Conservation (phyloP, 2,113 vertebrate genomes). For the Periophthalmodon schlosseri region DNA sequence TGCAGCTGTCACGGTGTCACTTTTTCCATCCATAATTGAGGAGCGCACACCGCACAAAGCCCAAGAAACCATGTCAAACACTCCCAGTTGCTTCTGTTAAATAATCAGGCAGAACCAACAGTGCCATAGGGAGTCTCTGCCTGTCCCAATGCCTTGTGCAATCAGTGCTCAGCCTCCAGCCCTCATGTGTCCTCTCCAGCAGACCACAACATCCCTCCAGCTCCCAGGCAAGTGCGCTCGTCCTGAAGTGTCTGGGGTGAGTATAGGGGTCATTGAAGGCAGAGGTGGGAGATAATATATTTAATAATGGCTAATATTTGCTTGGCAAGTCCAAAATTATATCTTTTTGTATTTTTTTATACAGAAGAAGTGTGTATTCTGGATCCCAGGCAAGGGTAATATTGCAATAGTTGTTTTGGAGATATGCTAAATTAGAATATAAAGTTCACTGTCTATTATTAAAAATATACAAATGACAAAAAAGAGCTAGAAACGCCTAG, state of each 20-base stretch:
- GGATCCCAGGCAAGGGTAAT: too few species aligned
- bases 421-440: too few species aligned
- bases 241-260: background rate
- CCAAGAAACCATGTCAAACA: slow-evolving; percentile 73
- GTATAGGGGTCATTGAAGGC: background rate
- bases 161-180: slow-evolving; percentile 35
- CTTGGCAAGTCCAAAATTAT: too few species aligned
- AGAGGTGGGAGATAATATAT: too few species aligned
- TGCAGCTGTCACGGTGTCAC: slow-evolving; percentile 76
- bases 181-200: slow-evolving; percentile 9
- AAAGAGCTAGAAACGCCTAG: too few species aligned
- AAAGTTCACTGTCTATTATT: too few species aligned
- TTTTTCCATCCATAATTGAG: slow-evolving; percentile 73
- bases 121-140: slow-evolving; percentile 57
- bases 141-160: slow-evolving; percentile 48
- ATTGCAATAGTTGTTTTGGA: too few species aligned
- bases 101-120: slow-evolving; percentile 74
- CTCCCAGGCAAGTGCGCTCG: background rate
- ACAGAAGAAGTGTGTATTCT: too few species aligned
- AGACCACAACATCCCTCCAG: background rate
- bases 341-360: too few species aligned
- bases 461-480: too few species aligned
- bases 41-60: slow-evolving; percentile 69
- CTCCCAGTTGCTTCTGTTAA: slow-evolving; percentile 73
- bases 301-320: too few species aligned